Conservation (phyloP, 2,888 invertebrate genomes). For the Arrhopalites spinosus region DNA sequence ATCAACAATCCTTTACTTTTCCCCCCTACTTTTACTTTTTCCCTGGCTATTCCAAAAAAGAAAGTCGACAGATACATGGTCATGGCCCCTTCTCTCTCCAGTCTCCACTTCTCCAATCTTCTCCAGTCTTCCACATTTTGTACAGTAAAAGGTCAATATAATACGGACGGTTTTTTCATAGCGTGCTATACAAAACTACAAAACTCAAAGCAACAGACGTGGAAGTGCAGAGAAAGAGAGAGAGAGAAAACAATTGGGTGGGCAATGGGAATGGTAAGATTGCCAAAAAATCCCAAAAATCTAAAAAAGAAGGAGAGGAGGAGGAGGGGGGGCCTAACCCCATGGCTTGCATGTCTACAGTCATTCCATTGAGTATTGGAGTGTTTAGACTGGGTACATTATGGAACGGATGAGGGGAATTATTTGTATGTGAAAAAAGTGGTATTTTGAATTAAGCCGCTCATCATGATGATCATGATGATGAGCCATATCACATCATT, state of each 20-base stretch:
- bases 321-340: too few relatives aligned
- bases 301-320: neutral
- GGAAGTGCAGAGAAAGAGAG: too few relatives aligned
- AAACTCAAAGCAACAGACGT: neutral
- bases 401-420: neutral
- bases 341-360: too few relatives aligned
- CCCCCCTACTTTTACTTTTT: slow-evolving; percentile 10
- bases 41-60: neutral
- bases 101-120: neutral
- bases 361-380: too few relatives aligned
- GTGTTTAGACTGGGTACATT: neutral
- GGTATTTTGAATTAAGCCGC: too few relatives aligned
- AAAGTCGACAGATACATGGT: too few relatives aligned
- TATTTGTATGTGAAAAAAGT: too few relatives aligned
- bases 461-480: too few relatives aligned
- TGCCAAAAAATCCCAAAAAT: neutral
- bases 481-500: too few relatives aligned
- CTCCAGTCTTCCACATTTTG: too few relatives aligned
- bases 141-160: too few relatives aligned
- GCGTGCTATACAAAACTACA: neutral
- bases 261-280: neutral
- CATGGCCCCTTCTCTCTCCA: neutral
- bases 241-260: neutral
- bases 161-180: neutral
- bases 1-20: slow-evolving; percentile 39